Evolutionary conservation across 2,113 vertebrate genomes (phyloP), one percentile per base, ranked within the genome.

Genomic region (Neomonachus schauinslandi): DNA sequence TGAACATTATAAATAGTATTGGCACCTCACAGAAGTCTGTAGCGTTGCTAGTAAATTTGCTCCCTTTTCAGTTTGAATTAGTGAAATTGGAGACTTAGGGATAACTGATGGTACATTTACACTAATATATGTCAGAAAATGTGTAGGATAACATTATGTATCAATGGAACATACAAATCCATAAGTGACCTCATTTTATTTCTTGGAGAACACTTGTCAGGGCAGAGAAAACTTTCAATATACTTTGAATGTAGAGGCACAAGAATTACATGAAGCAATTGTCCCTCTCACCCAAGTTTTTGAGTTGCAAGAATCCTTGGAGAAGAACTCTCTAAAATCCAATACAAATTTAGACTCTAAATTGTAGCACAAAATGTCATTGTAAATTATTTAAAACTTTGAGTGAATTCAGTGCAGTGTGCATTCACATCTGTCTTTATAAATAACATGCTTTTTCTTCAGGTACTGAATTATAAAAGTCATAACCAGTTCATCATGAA

Each of bases 351-450:
- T 94, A 97, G 57, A 77, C n/a, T 90, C 24, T 80, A 77, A 95
- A 97, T 21, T 33, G 0, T 80, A 94, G 71, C 91, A 89, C 39
- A 63, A 39, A 33, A 46, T 63, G 33, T 86, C 55, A 82, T 6
- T 74, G 74, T 69, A 93, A 97, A 95, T 96, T 96, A 95, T 96
- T 96, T 94, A 97, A 96, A 92, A 90, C 71, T 96, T 63, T 13
- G 57, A 93, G 49, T 79, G 83, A 92, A 76, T 94, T 95, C 18
- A 57, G 77, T 71, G 12, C 39, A 83, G 57, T 79, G 33, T 91
- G 84, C 77, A 91, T 72, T 85, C 90, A 93, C 69, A 96, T 79
- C 87, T 98, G 95, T 96, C 87, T 96, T 96, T 84, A 88, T 88
- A 96, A 97, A 94, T 97, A 94, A 88, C 42, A 0, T 46, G 42